Evolutionary conservation across 2,888 invertebrate genomes (phyloP).

Genomic region (Erebia palarica): DNA sequence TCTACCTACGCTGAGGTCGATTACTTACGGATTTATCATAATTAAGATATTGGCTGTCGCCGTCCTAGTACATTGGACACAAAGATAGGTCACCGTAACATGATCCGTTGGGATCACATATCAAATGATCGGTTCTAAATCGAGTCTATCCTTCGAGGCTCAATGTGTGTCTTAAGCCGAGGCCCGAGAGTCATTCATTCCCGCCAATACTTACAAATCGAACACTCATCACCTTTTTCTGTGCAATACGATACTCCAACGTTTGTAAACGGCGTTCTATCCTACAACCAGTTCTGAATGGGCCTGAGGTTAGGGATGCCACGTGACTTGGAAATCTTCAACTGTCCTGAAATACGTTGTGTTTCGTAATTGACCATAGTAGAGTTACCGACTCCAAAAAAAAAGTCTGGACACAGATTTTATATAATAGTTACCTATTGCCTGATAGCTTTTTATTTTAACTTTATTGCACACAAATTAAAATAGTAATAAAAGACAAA

Average conservation of each 20-base stretch:
- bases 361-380: neutral
- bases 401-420: too few relatives aligned
- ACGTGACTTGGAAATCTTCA: neutral
- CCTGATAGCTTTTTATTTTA: too few relatives aligned
- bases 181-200: constrained; percentile 60
- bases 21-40: too few relatives aligned
- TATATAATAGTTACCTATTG: too few relatives aligned
- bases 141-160: constrained; percentile 47
- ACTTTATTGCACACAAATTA: too few relatives aligned
- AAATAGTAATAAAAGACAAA: too few relatives aligned
- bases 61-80: too few relatives aligned
- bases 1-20: too few relatives aligned
- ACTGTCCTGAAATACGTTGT: neutral
- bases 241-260: constrained; percentile 78
- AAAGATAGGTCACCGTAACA: constrained; percentile 48
- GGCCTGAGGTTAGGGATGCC: constrained; percentile 53
- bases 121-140: constrained; percentile 53
- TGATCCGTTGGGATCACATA: constrained; percentile 54
- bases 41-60: too few relatives aligned
- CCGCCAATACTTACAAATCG: constrained; percentile 63
- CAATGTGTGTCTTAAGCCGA: constrained; percentile 52
- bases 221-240: constrained; percentile 77
- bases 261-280: constrained; percentile 69
- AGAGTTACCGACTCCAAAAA: neutral
- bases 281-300: constrained; percentile 73